A percentile compares a stretch with the other conserved stretches of the same genome.
Conservation (phyloP, 2,888 invertebrate species). For the Eucera pruinosa region DNA sequence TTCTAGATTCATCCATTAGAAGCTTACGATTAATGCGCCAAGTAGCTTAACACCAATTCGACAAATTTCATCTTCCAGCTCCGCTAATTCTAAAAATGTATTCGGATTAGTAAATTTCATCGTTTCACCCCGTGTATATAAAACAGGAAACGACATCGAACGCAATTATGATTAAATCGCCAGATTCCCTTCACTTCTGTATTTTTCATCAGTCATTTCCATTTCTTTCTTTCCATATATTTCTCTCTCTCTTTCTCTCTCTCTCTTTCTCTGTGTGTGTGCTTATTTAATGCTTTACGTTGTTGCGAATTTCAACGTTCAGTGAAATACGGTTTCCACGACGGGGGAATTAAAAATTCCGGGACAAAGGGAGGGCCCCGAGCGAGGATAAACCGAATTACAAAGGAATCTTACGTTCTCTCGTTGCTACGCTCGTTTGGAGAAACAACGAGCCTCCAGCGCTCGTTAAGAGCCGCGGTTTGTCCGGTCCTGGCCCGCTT, state of each 20-base stretch:
- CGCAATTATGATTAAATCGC: too few relatives aligned
- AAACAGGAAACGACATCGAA: too few relatives aligned
- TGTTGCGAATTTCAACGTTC: constrained; percentile 49
- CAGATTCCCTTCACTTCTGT: too few relatives aligned
- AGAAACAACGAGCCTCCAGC: constrained; percentile 22
- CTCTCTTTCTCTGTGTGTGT: background rate
- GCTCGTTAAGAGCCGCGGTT: constrained; percentile 25
- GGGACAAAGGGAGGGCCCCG: constrained; percentile 50
- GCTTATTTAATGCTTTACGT: background rate
- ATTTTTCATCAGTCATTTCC: too few relatives aligned
- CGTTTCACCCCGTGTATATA: too few relatives aligned
- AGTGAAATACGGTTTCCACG: constrained; percentile 77
- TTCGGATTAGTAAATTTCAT: too few relatives aligned
- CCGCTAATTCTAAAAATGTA: too few relatives aligned
- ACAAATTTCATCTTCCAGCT: too few relatives aligned
- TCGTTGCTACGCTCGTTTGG: constrained; percentile 2
- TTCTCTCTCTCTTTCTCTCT: too few relatives aligned
- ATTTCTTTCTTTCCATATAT: background rate
- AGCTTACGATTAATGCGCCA: too few relatives aligned
- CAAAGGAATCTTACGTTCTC: constrained; percentile 40
- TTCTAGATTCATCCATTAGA: too few relatives aligned
- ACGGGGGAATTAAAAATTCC: constrained; percentile 67
- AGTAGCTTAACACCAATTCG: too few relatives aligned
- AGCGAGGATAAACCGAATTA: constrained; percentile 62
- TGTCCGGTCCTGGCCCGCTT: constrained; percentile 19